Conservation (phyloP, 2,888 invertebrate genomes). For the Fragum sueziense region DNA sequence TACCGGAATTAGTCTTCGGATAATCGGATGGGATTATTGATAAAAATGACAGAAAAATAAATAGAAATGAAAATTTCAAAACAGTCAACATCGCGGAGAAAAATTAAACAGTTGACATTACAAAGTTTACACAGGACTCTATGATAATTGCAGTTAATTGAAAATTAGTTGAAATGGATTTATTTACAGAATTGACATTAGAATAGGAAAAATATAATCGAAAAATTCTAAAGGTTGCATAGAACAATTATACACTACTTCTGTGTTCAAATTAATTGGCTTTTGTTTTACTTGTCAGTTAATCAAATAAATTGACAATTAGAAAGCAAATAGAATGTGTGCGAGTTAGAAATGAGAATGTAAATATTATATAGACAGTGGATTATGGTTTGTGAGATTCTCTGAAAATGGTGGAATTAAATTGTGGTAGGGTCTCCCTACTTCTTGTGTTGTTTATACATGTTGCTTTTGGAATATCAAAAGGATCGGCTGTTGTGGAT, state of each 20-base stretch:
- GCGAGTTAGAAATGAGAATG: conserved; percentile 1
- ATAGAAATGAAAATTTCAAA: not conserved
- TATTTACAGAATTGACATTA: not conserved
- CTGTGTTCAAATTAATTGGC: conserved; percentile 12
- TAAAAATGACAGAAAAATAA: not conserved
- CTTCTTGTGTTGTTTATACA: conserved; percentile 16
- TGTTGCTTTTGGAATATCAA: conserved; percentile 16
- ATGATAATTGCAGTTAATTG: not conserved
- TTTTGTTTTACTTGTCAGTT: conserved; percentile 13
- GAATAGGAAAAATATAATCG: not conserved
- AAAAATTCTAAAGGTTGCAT: not conserved
- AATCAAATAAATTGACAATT: conserved; percentile 3
- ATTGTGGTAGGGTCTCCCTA: not conserved
- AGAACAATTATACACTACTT: not conserved
- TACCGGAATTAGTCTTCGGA: not conserved
- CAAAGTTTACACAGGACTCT: not conserved
- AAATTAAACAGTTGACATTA: not conserved
- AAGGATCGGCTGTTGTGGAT: conserved; percentile 13
- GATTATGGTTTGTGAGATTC: conserved; percentile 14
- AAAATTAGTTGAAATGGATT: not conserved
- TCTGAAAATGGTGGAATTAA: conserved; percentile 13
- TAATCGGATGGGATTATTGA: not conserved
- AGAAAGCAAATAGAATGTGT: conserved; percentile 9
- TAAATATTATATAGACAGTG: not conserved
- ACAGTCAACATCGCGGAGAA: not conserved